These are phyloP conservation scores for Hippocampus abdominalis DNA, from an alignment of 2,113 vertebrate genomes.

Conservation along the genomic window DNA sequence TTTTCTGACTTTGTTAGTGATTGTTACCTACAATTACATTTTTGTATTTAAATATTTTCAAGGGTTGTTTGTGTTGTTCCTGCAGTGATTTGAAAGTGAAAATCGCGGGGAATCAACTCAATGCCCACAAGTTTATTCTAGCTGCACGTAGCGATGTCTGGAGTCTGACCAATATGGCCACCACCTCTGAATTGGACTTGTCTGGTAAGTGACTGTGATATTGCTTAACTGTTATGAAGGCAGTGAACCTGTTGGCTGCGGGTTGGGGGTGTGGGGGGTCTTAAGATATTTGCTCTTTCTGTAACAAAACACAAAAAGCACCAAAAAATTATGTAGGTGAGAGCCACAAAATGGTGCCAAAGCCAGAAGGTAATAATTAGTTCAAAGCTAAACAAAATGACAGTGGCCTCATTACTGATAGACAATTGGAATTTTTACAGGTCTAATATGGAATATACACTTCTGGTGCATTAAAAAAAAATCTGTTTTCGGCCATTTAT, in stretches of 20 bases:
- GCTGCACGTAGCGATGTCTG: constrained; percentile 91
- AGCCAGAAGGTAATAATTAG: too few relatives aligned
- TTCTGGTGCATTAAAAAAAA: too few relatives aligned
- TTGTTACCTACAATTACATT: not conserved
- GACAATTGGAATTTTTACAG: too few relatives aligned
- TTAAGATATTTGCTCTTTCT: too few relatives aligned
- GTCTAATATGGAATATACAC: too few relatives aligned
- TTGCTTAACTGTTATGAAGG: not conserved
- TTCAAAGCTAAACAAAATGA: too few relatives aligned
- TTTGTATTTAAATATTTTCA: not conserved
- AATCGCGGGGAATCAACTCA: constrained; percentile 76
- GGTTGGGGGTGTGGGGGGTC: too few relatives aligned
- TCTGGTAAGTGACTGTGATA: constrained; percentile 77
- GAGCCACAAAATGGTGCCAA: too few relatives aligned
- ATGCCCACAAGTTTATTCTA: constrained; percentile 94
- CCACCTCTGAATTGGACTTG: constrained; percentile 86
- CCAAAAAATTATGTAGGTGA: too few relatives aligned
- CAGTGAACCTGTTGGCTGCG: not conserved
- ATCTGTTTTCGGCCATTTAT: too few relatives aligned
- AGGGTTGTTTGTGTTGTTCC: constrained; percentile 10
- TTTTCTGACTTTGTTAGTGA: not conserved
- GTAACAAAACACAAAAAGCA: too few relatives aligned
- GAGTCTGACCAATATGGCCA: constrained; percentile 85
- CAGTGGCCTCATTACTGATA: too few relatives aligned
- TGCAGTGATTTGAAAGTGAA: constrained; percentile 92